These are phyloP conservation scores for Phrynosoma platyrhinos DNA, from an alignment of 2,113 vertebrate species.

Conservation along the genomic window DNA sequence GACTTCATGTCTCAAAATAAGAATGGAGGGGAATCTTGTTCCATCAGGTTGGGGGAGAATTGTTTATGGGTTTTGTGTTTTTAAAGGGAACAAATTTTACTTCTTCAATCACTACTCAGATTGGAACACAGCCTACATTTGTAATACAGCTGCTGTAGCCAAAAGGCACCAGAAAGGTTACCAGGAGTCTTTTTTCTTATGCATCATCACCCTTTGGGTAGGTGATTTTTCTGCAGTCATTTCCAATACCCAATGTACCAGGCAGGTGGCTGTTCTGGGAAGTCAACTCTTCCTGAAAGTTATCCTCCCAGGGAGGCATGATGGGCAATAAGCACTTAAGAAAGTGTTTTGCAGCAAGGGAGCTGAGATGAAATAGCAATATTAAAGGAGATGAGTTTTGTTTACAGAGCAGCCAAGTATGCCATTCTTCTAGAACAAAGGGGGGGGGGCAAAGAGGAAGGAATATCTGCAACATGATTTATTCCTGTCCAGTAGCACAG, in stretches of 20 bases:
- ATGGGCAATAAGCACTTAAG: slow-evolving; percentile 76
- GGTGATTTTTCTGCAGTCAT: not conserved
- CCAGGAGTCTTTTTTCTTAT: slow-evolving; percentile 37
- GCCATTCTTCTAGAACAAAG: slow-evolving; percentile 83
- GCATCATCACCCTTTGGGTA: not conserved
- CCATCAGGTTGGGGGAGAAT: not conserved
- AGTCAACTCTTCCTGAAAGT: slow-evolving; percentile 75
- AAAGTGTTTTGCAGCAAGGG: slow-evolving; percentile 73
- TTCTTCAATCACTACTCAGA: not conserved
- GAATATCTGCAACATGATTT: slow-evolving; percentile 78
- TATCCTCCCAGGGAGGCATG: slow-evolving; percentile 67
- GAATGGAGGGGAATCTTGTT: not conserved
- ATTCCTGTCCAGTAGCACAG: slow-evolving; percentile 79
- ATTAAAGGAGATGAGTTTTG: slow-evolving; percentile 74
- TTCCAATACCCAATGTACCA: slow-evolving; percentile 39
- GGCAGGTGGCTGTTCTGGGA: slow-evolving; percentile 76
- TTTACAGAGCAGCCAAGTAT: slow-evolving; percentile 79
- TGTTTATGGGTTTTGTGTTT: too few relatives aligned
- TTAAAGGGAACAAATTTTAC: not conserved
- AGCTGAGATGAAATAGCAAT: slow-evolving; percentile 78
- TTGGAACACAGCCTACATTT: not conserved
- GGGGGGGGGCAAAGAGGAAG: slow-evolving; percentile 61
- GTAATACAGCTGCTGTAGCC: not conserved
- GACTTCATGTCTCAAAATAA: not conserved
- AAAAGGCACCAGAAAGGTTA: not conserved